Evolutionary conservation across 2,113 vertebrate species (phyloP).

Genomic region (Rattus rattus): DNA sequence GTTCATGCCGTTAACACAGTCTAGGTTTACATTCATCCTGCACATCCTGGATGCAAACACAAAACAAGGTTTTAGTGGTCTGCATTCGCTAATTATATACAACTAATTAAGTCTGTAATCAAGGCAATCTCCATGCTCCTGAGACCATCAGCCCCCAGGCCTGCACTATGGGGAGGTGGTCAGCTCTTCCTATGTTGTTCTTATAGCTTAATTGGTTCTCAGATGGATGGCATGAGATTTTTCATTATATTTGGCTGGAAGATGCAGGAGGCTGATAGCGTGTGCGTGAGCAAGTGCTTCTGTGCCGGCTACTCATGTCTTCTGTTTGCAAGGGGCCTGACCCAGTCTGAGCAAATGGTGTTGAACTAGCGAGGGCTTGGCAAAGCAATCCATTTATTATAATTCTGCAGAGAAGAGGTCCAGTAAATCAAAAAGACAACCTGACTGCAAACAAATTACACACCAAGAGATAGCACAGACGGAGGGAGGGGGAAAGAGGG

Average conservation of each 20-base stretch:
- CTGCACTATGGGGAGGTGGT: background rate
- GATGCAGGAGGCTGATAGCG: conserved; percentile 1
- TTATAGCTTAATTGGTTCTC: conserved; percentile 63
- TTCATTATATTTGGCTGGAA: conserved; percentile 49
- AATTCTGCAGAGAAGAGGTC: conserved; percentile 86
- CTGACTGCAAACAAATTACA: conserved; percentile 87
- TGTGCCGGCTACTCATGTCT: conserved; percentile 7
- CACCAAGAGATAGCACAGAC: conserved; percentile 59
- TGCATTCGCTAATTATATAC: conserved; percentile 44
- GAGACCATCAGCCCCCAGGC: conserved; percentile 39
- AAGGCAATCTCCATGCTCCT: background rate
- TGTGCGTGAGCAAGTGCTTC: background rate
- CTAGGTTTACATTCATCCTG: conserved; percentile 19
- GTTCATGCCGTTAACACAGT: background rate
- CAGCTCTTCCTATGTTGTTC: background rate
- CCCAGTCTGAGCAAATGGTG: conserved; percentile 75
- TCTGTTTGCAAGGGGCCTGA: conserved; percentile 80
- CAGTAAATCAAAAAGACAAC: conserved; percentile 89
- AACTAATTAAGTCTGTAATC: conserved; percentile 67
- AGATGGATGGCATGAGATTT: conserved; percentile 62
- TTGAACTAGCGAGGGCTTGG: conserved; percentile 79
- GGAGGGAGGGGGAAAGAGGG: conserved; percentile 48
- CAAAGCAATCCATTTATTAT: conserved; percentile 89
- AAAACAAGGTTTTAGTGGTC: conserved; percentile 34
- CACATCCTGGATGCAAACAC: conserved; percentile 11